Conservation (phyloP, 2,888 invertebrate genomes). For the Keiferia lycopersicella region DNA sequence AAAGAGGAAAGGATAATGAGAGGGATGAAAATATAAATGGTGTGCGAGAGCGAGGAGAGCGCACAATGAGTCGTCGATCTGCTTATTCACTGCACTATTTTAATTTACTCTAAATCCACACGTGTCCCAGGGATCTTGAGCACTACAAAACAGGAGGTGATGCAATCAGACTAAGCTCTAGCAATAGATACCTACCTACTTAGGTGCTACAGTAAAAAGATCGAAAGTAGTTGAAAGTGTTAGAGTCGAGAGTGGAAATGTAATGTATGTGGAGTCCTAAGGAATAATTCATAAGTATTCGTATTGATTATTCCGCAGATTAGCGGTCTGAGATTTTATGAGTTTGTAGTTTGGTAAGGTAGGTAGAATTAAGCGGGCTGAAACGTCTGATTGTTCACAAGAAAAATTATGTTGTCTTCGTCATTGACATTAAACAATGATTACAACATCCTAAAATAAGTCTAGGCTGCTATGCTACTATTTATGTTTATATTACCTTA, state of each 20-base stretch:
- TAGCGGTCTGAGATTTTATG: too few species aligned
- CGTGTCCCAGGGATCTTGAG: constrained; percentile 49
- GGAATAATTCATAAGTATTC: too few species aligned
- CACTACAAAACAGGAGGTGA: constrained; percentile 43
- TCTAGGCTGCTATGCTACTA: not conserved
- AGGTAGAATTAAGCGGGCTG: too few species aligned
- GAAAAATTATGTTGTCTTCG: too few species aligned
- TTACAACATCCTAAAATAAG: not conserved
- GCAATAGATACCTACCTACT: not conserved
- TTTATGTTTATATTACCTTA: not conserved
- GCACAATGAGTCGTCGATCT: constrained; percentile 38
- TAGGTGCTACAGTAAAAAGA: too few species aligned
- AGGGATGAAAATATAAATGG: constrained; percentile 34
- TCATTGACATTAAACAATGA: not conserved
- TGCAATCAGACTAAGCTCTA: constrained; percentile 42
- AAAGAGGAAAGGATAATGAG: constrained; percentile 38
- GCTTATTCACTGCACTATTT: constrained; percentile 72
- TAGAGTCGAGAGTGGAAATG: too few species aligned
- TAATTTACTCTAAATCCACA: constrained; percentile 64
- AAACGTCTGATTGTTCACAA: too few species aligned
- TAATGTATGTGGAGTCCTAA: too few species aligned
- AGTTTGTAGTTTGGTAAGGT: too few species aligned
- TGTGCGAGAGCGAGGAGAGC: constrained; percentile 35
- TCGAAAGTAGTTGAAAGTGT: too few species aligned
- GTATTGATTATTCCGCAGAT: too few species aligned